These are phyloP conservation scores for Monochamus alternatus DNA, from an alignment of 2,888 invertebrate genomes.

Conservation along the genomic window DNA sequence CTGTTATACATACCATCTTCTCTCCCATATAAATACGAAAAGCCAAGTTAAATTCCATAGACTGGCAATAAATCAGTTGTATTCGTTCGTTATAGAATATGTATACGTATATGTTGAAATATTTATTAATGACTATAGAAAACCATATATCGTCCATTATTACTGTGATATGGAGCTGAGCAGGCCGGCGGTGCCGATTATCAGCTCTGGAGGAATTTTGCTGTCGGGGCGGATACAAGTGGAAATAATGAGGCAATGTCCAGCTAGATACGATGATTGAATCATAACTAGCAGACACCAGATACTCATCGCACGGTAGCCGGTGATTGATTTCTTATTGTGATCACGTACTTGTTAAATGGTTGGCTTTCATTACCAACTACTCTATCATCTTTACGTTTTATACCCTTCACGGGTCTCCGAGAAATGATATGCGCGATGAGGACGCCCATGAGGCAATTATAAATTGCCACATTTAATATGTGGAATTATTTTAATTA, in stretches of 20 bases:
- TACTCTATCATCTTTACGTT: constrained; percentile 32
- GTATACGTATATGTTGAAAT: constrained; percentile 49
- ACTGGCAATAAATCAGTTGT: constrained; percentile 50
- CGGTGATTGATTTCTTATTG: constrained; percentile 46
- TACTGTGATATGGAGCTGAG: constrained; percentile 36
- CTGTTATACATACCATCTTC: constrained; percentile 53
- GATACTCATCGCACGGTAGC: constrained; percentile 41
- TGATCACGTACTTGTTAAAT: constrained; percentile 50
- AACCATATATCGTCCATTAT: constrained; percentile 49
- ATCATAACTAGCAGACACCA: constrained; percentile 56
- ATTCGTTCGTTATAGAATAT: constrained; percentile 49
- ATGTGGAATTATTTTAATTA: constrained; percentile 38
- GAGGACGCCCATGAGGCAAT: constrained; percentile 25
- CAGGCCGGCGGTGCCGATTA: constrained; percentile 35
- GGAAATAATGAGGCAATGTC: constrained; percentile 55
- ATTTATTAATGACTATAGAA: constrained; percentile 53
- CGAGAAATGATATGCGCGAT: constrained; percentile 37
- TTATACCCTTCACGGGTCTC: constrained; percentile 30
- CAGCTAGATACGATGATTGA: constrained; percentile 54
- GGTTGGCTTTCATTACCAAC: constrained; percentile 40
- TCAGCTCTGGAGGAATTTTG: constrained; percentile 35
- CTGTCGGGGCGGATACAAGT: constrained; percentile 39
- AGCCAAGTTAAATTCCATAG: constrained; percentile 50
- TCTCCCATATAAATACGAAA: constrained; percentile 52
- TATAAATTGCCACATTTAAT: constrained; percentile 34